Evolutionary conservation across 2,888 invertebrate species (phyloP), one percentile per base, ranked within the genome.

Genomic region (Drosophila borealis): DNA sequence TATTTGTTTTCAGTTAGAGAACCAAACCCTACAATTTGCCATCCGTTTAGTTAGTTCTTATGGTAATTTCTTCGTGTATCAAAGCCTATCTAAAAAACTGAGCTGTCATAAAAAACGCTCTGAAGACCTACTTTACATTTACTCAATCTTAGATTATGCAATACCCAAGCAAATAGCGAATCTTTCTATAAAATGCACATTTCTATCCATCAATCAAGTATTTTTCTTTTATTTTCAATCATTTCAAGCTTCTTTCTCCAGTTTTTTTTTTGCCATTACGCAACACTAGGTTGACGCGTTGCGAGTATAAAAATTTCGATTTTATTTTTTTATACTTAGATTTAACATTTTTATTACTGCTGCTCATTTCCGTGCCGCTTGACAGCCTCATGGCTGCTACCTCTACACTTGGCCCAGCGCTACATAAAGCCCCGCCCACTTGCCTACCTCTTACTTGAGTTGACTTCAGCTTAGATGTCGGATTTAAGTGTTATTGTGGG

Each of bases 401-500:
- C 11, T 21, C 10, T 37, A 13, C 6, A 10, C 17, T 1, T 8
- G 8, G 29, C 29, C 29, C 29, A 8, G 8, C 8, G 8, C 29
- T 29, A 29, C 29, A 29, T 8, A 6, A 6, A 8, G 29, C 29
- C 37, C 19, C 3, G 19, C n/a, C 13, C 10, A 19, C 2, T 36
- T 29, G 19, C 17, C 45, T 46, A 34, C 49, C 63, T 53, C 54
- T 25, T 71, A 25, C 61, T 62, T 44, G 29, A 61, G 82, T 71
- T 88, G 83, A 80, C 80, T 88, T 86, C 64, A 56, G 75, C 83
- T 78, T 78, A 70, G 76, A 69, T 74, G 77, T 77, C 67, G 88
- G 87, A 78, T 88, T 84, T 83, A 88, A 90, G 91, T 90, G 89
- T 89, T 87, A 89, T 89, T 90, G 86, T 83, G 88, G 87, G 90